A percentile compares a stretch with the other conserved stretches of the same genome.
Evolutionary conservation across 2,888 invertebrate species (phyloP).

Genomic region (Urechis unicinctus): DNA sequence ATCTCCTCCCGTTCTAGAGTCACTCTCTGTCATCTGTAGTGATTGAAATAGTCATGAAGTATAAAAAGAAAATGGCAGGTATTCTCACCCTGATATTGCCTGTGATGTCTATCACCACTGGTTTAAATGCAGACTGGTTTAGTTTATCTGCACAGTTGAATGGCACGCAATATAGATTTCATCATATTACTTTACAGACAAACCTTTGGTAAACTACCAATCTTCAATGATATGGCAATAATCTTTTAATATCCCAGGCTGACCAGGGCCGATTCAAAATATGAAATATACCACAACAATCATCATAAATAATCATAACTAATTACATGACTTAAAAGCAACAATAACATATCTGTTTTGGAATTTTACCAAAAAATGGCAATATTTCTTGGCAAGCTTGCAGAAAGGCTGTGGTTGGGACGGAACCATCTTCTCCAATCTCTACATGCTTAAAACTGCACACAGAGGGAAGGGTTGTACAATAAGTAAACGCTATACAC

Average conservation of each 20-base stretch:
- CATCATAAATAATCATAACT: not conserved
- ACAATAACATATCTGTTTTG: not conserved
- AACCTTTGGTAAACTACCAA: too few species aligned
- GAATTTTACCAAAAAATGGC: conserved; percentile 43
- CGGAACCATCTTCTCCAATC: conserved; percentile 31
- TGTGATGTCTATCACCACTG: conserved; percentile 48
- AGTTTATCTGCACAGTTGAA: conserved; percentile 40
- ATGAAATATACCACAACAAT: not conserved
- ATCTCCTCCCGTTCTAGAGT: too few species aligned
- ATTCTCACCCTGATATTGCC: conserved; percentile 46
- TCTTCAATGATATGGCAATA: too few species aligned
- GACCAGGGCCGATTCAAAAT: too few species aligned
- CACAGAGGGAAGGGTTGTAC: too few species aligned
- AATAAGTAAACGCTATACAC: too few species aligned
- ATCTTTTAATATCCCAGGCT: too few species aligned
- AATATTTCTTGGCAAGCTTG: conserved; percentile 36
- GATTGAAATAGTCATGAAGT: too few species aligned
- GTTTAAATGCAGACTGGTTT: conserved; percentile 48
- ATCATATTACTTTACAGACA: too few species aligned
- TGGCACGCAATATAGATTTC: too few species aligned
- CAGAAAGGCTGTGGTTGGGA: conserved; percentile 40
- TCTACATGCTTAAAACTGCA: conserved; percentile 39
- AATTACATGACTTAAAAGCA: not conserved
- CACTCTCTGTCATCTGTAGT: too few species aligned
- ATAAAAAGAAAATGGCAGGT: too few species aligned